phyloP scores from a whole-genome alignment of 2,113 vertebrate species.

The Charadrius vociferus region DNA sequence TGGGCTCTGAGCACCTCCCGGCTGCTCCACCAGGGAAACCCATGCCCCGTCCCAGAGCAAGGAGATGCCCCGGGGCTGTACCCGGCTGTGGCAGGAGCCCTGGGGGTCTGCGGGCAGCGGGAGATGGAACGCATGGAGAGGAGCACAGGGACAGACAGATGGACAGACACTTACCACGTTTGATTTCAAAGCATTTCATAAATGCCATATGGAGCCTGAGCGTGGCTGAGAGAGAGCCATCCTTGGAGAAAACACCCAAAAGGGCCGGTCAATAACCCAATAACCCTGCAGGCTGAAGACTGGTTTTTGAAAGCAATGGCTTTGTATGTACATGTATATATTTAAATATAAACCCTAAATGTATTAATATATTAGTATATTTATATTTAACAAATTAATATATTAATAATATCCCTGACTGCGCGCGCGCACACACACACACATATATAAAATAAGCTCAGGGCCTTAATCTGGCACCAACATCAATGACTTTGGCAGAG shows the following conservation, averaged over 20 bases:
- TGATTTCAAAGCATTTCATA: not conserved
- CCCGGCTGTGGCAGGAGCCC: not conserved
- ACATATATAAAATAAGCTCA: not conserved
- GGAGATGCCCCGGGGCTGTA: not conserved
- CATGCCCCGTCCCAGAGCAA: not conserved
- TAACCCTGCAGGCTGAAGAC: not conserved
- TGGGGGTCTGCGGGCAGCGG: accelerated
- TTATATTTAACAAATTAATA: not conserved
- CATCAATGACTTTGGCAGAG: not conserved
- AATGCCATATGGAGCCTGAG: not conserved
- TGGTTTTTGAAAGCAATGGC: not conserved
- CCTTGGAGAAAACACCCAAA: not conserved
- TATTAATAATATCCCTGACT: not conserved
- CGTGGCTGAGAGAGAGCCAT: accelerated
- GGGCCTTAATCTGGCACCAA: not conserved
- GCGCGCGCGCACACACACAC: no score
- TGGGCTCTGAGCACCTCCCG: not conserved
- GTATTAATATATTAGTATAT: no score
- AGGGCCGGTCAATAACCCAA: accelerated
- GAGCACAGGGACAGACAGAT: not conserved
- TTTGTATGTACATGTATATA: not conserved
- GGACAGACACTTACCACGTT: accelerated
- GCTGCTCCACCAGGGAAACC: not conserved
- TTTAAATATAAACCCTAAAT: not conserved
- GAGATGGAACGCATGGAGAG: not conserved